Evolutionary conservation across 2,113 vertebrate species (phyloP), one percentile per base, ranked within the genome.

Genomic region (Hucho hucho): DNA sequence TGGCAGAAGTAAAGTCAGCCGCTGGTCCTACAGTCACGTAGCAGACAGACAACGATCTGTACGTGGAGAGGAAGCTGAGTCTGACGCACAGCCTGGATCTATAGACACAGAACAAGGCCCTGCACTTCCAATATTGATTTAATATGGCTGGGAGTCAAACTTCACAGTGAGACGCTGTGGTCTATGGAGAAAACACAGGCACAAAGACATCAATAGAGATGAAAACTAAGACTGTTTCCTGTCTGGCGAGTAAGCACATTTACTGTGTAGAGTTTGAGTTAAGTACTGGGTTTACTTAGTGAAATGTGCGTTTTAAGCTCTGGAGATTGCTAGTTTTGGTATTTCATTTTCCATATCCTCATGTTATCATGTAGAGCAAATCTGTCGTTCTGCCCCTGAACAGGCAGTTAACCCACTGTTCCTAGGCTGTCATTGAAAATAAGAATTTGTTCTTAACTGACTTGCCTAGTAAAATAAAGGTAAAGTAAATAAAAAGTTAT

Each of bases 61-160:
- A 88, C 82, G 86, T 90, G 88, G 85, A 89, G 79, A 84, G 83
- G 77, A 89, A 85, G 81, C 83, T 82, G 78, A 89, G 87, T 84
- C 83, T 83, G 78, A 81, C 85, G 83, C 79, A 88, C 85, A 81
- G 78, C 73, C 64, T 46, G 37, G 87, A 89, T 90, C 87, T 86
- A 90, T 89, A 88, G 83, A 86, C 78, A 72, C 76, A 85, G 88
- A 88, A 90, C 89, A 89, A 84, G 77, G 74, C 80, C 84, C 65
- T 83, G 87, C 86, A 85, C 86, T 75, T 85, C 77, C 72, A 88
- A 81, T 91, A 93, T 93, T 89, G 89, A 93, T 91, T 89, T 79
- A 81, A 83, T 75, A 79, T 71, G 79, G 81, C 83, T 87, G 81
- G 43, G 81, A 90, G 90, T 88, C 79, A 80, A 82, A 84, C 88